A percentile compares a stretch with the other conserved stretches of the same genome.
Conservation (phyloP, 1,140 invertebrate species). For the Nebria ingens region DNA sequence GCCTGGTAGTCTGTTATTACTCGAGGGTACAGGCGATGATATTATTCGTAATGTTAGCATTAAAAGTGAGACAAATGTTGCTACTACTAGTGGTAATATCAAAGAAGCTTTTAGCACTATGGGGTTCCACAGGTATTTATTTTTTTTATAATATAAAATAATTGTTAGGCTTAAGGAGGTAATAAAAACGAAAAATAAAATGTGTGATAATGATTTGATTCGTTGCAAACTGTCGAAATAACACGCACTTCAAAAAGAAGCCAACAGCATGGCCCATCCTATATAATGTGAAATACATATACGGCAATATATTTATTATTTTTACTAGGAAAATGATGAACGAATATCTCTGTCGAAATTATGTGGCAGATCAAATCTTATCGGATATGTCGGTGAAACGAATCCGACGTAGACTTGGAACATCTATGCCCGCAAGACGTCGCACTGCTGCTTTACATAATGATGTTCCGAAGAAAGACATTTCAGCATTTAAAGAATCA, state of each 20-base stretch:
- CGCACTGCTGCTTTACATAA: background rate
- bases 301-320: background rate
- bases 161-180: too few species aligned
- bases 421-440: conserved; percentile 28
- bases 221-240: too few species aligned
- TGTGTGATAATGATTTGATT: too few species aligned
- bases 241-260: too few species aligned
- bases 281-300: background rate
- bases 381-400: conserved; percentile 41
- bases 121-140: conserved; percentile 52
- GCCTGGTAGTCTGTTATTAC: conserved; percentile 44
- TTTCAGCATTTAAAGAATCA: conserved; percentile 12
- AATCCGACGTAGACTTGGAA: conserved; percentile 38
- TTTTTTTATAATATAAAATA: background rate
- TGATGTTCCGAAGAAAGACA: background rate
- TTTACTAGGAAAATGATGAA: conserved; percentile 54
- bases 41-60: conserved; percentile 12
- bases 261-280: too few species aligned
- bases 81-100: conserved; percentile 38
- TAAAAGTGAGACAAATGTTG: conserved; percentile 12
- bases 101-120: conserved; percentile 45
- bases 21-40: conserved; percentile 26
- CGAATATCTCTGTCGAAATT: conserved; percentile 58
- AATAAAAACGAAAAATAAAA: too few species aligned
- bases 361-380: conserved; percentile 56